Evolutionary conservation across 2,113 vertebrate genomes (phyloP).

Genomic region (Castor canadensis): DNA sequence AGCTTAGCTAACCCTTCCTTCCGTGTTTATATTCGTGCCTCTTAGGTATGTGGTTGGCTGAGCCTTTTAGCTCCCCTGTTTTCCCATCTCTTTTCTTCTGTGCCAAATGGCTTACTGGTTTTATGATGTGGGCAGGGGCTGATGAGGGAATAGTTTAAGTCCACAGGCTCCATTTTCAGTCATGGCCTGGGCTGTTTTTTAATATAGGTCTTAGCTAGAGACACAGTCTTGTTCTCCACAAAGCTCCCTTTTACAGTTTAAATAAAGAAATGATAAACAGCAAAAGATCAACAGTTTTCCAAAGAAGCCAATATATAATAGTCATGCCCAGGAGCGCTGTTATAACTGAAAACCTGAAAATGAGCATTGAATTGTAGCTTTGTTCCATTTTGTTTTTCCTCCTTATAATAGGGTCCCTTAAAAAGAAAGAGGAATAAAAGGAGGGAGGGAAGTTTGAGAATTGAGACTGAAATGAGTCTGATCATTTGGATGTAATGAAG

Average conservation of each 20-base stretch:
- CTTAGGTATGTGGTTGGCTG: constrained; percentile 40
- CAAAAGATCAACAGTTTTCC: constrained; percentile 77
- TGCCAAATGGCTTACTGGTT: constrained; percentile 74
- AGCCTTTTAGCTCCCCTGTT: constrained; percentile 25
- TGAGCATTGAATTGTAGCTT: constrained; percentile 72
- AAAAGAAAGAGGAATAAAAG: constrained; percentile 59
- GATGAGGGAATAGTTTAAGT: constrained; percentile 63
- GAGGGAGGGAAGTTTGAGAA: constrained; percentile 66
- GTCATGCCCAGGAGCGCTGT: constrained; percentile 76
- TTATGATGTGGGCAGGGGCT: constrained; percentile 70
- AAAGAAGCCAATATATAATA: constrained; percentile 72
- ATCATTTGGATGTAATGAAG: constrained; percentile 78
- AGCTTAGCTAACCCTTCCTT: constrained; percentile 77
- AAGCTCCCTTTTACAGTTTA: constrained; percentile 75
- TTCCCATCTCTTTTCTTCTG: constrained; percentile 61
- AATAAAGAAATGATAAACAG: constrained; percentile 79
- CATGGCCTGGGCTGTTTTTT: constrained; percentile 58
- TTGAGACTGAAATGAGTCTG: constrained; percentile 68
- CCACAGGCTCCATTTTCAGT: constrained; percentile 62
- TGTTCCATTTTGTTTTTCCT: constrained; percentile 71
- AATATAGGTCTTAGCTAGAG: constrained; percentile 68
- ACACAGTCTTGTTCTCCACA: constrained; percentile 58
- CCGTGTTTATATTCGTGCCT: constrained; percentile 60
- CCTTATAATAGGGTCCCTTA: constrained; percentile 64
- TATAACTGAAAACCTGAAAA: constrained; percentile 71